phyloP scores from a whole-genome alignment of 1,140 invertebrate species.

The Tetramorium parvispinum region DNA sequence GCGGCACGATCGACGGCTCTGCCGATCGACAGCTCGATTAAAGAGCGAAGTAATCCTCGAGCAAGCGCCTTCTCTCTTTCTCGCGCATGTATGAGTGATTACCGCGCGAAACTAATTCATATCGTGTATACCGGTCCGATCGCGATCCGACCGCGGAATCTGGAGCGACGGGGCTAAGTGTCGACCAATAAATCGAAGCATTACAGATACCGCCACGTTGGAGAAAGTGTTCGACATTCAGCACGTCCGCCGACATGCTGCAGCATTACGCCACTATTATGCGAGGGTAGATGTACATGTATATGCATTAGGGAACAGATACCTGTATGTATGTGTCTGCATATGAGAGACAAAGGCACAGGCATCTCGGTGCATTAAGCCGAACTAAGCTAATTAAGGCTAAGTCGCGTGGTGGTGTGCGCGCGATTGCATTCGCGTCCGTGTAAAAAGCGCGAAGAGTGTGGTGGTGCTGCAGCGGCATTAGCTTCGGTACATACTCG shows the following conservation, averaged over 20 bases:
- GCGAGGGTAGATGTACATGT: not conserved
- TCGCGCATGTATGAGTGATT: slow-evolving; percentile 55
- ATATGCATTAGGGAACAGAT: not conserved
- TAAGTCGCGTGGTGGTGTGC: slow-evolving; percentile 67
- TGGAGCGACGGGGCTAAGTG: slow-evolving; percentile 73
- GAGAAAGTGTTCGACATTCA: slow-evolving; percentile 77
- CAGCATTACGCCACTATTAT: slow-evolving; percentile 56
- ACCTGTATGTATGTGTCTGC: slow-evolving; percentile 2
- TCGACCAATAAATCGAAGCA: slow-evolving; percentile 77
- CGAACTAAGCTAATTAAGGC: slow-evolving; percentile 77
- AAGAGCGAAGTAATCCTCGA: slow-evolving; percentile 31
- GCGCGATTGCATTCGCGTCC: slow-evolving; percentile 23
- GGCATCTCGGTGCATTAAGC: slow-evolving; percentile 73
- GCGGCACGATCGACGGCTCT: slow-evolving; percentile 48
- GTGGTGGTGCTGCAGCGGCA: slow-evolving; percentile 27
- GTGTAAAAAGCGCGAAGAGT: slow-evolving; percentile 40
- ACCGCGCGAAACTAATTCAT: slow-evolving; percentile 72
- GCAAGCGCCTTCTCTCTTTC: slow-evolving; percentile 6
- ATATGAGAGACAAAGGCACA: slow-evolving; percentile 72
- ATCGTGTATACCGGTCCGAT: slow-evolving; percentile 34
- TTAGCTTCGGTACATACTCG: slow-evolving; percentile 39
- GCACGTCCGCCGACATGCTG: slow-evolving; percentile 42
- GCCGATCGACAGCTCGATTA: slow-evolving; percentile 40
- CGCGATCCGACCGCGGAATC: slow-evolving; percentile 71
- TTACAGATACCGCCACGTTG: slow-evolving; percentile 73